Conservation (phyloP, 2,113 vertebrate species). For the Triplophysa dalaica region DNA sequence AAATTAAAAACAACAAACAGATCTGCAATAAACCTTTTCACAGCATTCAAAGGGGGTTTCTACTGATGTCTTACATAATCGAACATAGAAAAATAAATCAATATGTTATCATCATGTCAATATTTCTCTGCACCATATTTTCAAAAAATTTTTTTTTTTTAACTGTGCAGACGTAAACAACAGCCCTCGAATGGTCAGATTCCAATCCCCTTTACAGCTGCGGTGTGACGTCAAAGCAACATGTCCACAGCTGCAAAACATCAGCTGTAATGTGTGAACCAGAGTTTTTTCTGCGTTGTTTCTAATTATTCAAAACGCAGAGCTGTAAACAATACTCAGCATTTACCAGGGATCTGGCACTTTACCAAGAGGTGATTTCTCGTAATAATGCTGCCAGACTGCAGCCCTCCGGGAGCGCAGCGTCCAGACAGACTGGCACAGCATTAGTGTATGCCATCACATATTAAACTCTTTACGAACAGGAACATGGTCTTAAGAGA, state of each 20-base stretch:
- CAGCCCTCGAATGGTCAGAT: constrained; percentile 36
- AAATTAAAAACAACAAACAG: too few relatives aligned
- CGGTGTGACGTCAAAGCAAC: constrained; percentile 51
- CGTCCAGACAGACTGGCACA: not conserved
- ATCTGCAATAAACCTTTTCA: too few relatives aligned
- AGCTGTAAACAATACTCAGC: constrained; percentile 49
- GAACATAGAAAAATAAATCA: too few relatives aligned
- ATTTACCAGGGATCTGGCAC: constrained; percentile 51
- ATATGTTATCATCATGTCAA: too few relatives aligned
- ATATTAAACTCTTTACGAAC: not conserved
- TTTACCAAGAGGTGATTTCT: constrained; percentile 41
- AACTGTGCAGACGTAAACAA: not conserved
- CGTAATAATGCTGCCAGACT: constrained; percentile 37
- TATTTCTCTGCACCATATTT: not conserved
- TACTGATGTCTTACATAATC: too few relatives aligned
- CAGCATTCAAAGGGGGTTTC: too few relatives aligned
- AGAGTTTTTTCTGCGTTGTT: constrained; percentile 37
- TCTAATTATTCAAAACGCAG: constrained; percentile 50
- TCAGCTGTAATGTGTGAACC: constrained; percentile 45
- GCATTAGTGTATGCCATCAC: not conserved
- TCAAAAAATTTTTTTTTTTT: not conserved
- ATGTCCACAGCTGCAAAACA: constrained; percentile 57
- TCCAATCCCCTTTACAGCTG: constrained; percentile 52
- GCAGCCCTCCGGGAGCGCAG: constrained; percentile 24
- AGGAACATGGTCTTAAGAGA: not conserved